Base-by-base conservation (phyloP, 2,797 vertebrate species). In the Labroides dimidiatus region DNA sequence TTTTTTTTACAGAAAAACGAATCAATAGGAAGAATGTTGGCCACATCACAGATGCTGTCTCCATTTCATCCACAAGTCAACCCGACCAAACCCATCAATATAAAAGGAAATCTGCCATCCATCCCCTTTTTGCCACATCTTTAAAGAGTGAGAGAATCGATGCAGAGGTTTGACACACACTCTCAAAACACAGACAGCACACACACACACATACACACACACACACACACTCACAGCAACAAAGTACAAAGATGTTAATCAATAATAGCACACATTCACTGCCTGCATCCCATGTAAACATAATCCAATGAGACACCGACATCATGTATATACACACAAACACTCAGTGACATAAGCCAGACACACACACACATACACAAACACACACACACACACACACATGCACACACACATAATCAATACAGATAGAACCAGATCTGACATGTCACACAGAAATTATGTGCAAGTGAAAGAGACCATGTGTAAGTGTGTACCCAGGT, bases 41-140 rank as follows among this genome's bases (percentile, higher is more conserved):
- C 78, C 76, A 79, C 80, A 79, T 87, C 80, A 63, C 69, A 66
- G 78, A 86, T 84, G 84, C 84, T 78, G 77, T 85, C 81, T 91
- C 81, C 68, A 84, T 90, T 90, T 88, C 81, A 84, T 89, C 87
- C 87, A 70, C 82, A 71, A 86, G 84, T 89, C 87, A 84, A 83
- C 87, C 84, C 68, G 82, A 79, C 77, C 82, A 72, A 72, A 73
- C 20, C 70, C 42, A 83, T 91, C 91, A 83, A 92, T 89, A 88
- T 68, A 78, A 72, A 64, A 69, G 84, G 77, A 86, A 84, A 86
- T 73, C 83, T 76, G 78, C 74, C 51, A 80, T 77, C 86, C 81
- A 77, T 90, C 78, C 75, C 77, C 20, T 23, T 24, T 79, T 54
- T 78, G 77, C 78, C 79, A 80, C 75, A 66, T 86, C 83, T 84